phyloP scores from a whole-genome alignment of 2,888 invertebrate species.

The Tenthredo notha region DNA sequence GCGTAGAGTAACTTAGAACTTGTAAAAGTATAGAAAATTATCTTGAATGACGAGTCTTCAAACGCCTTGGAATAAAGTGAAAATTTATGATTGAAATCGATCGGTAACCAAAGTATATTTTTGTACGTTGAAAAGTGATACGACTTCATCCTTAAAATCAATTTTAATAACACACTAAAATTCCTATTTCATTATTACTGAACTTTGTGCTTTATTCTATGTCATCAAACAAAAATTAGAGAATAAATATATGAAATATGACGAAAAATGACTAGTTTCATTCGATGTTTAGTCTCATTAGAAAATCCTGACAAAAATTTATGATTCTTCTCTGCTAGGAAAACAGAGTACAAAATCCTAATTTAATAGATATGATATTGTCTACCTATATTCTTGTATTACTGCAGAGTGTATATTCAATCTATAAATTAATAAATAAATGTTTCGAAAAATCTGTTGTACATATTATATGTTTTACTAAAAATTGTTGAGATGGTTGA shows the following conservation, averaged over 20 bases:
- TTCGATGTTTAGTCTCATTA: not conserved
- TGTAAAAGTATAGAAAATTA: not conserved
- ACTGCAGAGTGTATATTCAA: constrained; percentile 20
- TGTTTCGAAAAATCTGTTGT: not conserved
- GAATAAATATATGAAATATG: not conserved
- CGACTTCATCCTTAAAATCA: not conserved
- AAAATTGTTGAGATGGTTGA: not conserved
- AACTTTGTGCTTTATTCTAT: not conserved
- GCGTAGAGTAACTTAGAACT: not conserved
- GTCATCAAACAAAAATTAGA: not conserved
- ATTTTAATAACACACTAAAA: not conserved
- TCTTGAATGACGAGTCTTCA: not conserved
- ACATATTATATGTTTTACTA: not conserved
- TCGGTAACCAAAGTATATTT: constrained; percentile 21
- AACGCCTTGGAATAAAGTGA: not conserved
- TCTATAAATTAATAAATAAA: constrained; percentile 18
- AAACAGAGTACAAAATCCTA: not conserved
- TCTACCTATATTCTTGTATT: not conserved
- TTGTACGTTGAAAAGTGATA: not conserved
- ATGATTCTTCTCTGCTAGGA: not conserved
- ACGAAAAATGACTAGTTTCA: not conserved
- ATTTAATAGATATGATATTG: not conserved
- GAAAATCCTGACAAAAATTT: not conserved
- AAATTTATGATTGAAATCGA: not conserved
- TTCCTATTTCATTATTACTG: not conserved